Percentiles rank a stretch among this genome's conserved stretches.
Conservation (phyloP, 1,140 invertebrate genomes). For the Heliconius himera region DNA sequence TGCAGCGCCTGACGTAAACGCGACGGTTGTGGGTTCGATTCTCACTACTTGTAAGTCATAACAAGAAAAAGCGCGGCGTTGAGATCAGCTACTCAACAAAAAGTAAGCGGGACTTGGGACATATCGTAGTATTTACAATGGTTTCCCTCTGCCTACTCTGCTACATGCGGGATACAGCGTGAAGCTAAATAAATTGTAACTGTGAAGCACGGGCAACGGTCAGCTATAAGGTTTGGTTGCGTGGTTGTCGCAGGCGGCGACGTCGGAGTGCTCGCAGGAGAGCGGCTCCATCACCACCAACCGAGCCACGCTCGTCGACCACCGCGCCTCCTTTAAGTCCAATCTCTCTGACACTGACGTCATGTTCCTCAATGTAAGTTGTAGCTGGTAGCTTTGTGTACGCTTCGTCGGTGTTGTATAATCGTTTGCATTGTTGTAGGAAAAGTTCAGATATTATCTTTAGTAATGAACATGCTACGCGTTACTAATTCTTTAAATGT, state of each 20-base stretch:
- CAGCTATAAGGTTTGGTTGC: background rate
- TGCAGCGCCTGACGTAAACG: no score
- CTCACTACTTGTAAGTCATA: no score
- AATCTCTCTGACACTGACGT: slow-evolving; percentile 97
- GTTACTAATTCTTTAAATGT: no score
- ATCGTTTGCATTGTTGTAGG: slow-evolving; percentile 14
- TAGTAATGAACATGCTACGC: no score
- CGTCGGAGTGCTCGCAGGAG: slow-evolving; percentile 84
- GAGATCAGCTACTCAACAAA: no score
- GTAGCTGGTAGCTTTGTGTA: slow-evolving; percentile 28
- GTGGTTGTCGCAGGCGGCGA: slow-evolving; percentile 82
- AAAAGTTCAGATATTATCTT: background rate
- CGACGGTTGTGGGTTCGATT: no score
- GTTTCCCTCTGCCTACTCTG: no score
- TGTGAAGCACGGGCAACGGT: background rate
- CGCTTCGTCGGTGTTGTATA: slow-evolving; percentile 18
- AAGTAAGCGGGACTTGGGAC: no score
- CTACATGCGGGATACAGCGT: no score
- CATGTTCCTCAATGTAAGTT: slow-evolving; percentile 92
- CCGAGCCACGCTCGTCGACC: slow-evolving; percentile 84
- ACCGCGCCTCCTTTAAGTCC: slow-evolving; percentile 86
- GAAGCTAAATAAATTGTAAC: no score
- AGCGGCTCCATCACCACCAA: slow-evolving; percentile 92
- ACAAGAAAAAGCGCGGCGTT: no score
- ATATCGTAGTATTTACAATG: no score